Conservation (phyloP, 2,888 invertebrate species). For the Pammene aurita region DNA sequence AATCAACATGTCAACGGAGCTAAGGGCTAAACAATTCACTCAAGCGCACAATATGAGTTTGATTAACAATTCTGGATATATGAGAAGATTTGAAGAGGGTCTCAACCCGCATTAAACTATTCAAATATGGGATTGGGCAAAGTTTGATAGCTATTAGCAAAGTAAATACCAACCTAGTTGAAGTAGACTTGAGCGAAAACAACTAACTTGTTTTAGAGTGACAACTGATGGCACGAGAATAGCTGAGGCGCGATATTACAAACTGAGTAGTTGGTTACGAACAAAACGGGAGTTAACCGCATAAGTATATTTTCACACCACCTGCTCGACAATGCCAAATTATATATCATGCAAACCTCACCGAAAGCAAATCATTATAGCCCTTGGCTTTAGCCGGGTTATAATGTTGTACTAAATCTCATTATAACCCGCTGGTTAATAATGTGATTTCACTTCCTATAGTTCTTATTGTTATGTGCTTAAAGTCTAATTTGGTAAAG, state of each 20-base stretch:
- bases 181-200: conserved; percentile 26
- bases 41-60: conserved; percentile 24
- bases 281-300: too few species aligned
- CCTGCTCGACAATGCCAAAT: too few species aligned
- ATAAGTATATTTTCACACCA: too few species aligned
- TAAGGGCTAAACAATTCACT: conserved; percentile 15
- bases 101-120: conserved; percentile 38
- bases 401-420: too few species aligned
- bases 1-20: conserved; percentile 16
- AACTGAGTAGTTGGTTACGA: too few species aligned
- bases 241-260: neutral
- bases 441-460: too few species aligned
- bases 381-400: too few species aligned
- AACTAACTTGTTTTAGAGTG: conserved; percentile 26
- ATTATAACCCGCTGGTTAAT: too few species aligned
- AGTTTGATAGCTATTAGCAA: conserved; percentile 37
- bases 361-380: too few species aligned
- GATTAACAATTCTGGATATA: conserved; percentile 35
- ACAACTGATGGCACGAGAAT: conserved; percentile 12
- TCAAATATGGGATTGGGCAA: conserved; percentile 35
- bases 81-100: conserved; percentile 40
- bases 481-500: too few species aligned
- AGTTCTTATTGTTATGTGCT: too few species aligned
- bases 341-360: too few species aligned
- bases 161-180: conserved; percentile 36